Base-by-base conservation (phyloP, 2,888 invertebrate species). In the Hetaerina titia region DNA sequence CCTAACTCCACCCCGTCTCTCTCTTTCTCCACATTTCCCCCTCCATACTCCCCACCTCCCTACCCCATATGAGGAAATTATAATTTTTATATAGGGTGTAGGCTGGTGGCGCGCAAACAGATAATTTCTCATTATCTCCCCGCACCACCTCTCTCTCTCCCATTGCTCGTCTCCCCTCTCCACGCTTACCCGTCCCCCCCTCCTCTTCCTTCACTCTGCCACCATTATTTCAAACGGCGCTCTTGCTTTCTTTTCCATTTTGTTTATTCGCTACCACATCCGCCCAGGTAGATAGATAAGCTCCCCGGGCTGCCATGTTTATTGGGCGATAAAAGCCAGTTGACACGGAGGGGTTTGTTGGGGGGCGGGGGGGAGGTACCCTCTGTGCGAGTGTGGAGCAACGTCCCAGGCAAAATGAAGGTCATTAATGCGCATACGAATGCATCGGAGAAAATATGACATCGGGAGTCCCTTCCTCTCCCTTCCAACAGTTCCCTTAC, bases 81-180 rank as follows among this genome's bases (percentile, higher is more conserved):
- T 45, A 92, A 92, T 69, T 92, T 92, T 92, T 74, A 92, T 92
- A 81, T 22, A 19, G 92, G 7, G 19, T 9, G 69, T 92, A 22
- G 17, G 64, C 19, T 56, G 81, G 81, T 81, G 81, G 81, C n/a
- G 92, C 92, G 69, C 8, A 69, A 64, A 56, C 56, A 92, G 92
- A 92, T 92, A 92, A 92, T 92, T 92, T 92, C 92, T 92, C 57
- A 92, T 92, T 92, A 92, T 90, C 90, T 90, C 56, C 7, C 63
- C 64, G 45, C 15, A 15, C 64, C 22, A 11, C 60, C 25, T 58
- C 9, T 58, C 25, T n/a, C 60, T 15, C 89, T 15, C 5, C 88
- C 89, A 11, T 2, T 57, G 5, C 57, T n/a, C n/a, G 4, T 81
- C 88, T 13, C 45, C 45, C 11, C 8, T 69, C 15, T n/a, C 11